Evolutionary conservation across 2,888 invertebrate genomes (phyloP).

Genomic region (Drosophila tripunctata): DNA sequence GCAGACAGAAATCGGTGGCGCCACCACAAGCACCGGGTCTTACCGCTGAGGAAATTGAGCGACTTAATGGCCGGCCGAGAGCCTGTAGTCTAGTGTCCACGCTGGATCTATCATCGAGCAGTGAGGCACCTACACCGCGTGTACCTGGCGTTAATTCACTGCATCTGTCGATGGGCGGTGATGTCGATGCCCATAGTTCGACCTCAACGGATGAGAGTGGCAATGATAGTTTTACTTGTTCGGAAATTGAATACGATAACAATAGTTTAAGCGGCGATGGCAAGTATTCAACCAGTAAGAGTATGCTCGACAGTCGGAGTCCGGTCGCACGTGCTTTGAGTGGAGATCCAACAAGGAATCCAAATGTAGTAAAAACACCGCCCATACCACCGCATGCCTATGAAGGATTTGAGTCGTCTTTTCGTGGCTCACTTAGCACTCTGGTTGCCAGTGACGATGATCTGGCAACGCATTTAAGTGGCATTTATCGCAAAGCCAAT

Average conservation of each 20-base stretch:
- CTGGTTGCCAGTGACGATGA: constrained; percentile 97
- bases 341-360: constrained; percentile 86
- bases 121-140: constrained; percentile 91
- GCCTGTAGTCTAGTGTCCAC: constrained; percentile 96
- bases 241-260: constrained; percentile 98
- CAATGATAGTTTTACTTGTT: constrained; percentile 98
- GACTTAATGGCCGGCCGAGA: constrained; percentile 93
- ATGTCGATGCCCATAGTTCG: constrained; percentile 90
- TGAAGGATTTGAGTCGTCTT: constrained; percentile 97
- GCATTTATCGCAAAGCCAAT: constrained; percentile 91
- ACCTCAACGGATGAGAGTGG: constrained; percentile 96
- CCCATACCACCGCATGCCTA: constrained; percentile 91
- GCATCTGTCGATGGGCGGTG: constrained; percentile 88
- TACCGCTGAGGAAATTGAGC: constrained; percentile 96
- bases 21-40: constrained; percentile 91
- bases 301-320: constrained; percentile 86
- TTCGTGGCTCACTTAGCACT: constrained; percentile 96
- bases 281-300: constrained; percentile 87
- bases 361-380: constrained; percentile 87
- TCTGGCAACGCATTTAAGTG: constrained; percentile 91
- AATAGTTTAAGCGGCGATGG: constrained; percentile 93
- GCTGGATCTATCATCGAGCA: constrained; percentile 96
- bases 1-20: constrained; percentile 89
- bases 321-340: constrained; percentile 85
- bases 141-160: constrained; percentile 88